phyloP scores from a whole-genome alignment of 2,797 vertebrate species.

The Perodicticus potto region DNA sequence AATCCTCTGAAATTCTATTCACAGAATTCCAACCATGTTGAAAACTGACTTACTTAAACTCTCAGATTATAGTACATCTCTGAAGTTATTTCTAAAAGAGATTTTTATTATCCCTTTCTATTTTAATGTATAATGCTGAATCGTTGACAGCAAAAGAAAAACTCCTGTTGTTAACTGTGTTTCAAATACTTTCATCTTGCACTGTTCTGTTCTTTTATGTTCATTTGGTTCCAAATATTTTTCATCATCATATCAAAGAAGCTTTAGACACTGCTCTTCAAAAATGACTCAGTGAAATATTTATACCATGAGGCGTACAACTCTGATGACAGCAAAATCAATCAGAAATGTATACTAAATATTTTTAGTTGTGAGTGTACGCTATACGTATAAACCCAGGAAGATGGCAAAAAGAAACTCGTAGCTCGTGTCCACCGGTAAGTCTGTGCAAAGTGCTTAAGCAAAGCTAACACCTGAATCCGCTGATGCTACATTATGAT shows the following conservation, averaged over 20 bases:
- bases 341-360: not conserved
- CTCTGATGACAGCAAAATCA: not conserved
- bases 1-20: not conserved
- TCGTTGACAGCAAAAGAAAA: not conserved
- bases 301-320: not conserved
- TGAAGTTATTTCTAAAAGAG: not conserved
- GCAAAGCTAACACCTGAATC: conserved; percentile 20
- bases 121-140: not conserved
- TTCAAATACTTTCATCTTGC: not conserved
- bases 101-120: not conserved
- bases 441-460: conserved; percentile 20
- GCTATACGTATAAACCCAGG: not conserved
- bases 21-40: not conserved
- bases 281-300: not conserved
- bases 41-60: not conserved
- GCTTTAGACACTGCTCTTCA: not conserved
- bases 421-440: not conserved
- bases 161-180: not conserved
- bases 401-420: not conserved
- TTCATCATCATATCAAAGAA: not conserved
- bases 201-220: not conserved
- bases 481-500: conserved; percentile 28
- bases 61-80: not conserved
- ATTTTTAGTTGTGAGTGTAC: not conserved
- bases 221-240: not conserved